Evolutionary conservation across 2,888 invertebrate species (phyloP).

Genomic region (Salpingus planirostris): DNA sequence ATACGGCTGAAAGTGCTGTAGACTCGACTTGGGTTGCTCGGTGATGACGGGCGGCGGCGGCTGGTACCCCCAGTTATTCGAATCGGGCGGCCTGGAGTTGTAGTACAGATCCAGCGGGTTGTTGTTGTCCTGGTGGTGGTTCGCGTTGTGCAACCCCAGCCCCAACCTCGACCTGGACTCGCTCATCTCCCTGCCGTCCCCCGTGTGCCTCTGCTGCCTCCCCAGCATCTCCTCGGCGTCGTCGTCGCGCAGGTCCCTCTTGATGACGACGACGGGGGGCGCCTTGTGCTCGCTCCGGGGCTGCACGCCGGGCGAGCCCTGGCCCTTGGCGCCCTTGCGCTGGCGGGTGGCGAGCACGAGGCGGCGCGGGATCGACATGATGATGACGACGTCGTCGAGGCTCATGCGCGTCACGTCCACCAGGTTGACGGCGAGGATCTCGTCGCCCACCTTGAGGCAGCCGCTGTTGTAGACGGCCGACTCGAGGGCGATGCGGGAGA

Average conservation of each 20-base stretch:
- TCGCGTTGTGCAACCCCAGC: constrained; percentile 57
- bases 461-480: constrained; percentile 97
- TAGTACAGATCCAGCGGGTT: constrained; percentile 65
- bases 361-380: constrained; percentile 97
- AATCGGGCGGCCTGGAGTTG: constrained; percentile 62
- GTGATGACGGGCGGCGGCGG: constrained; percentile 86
- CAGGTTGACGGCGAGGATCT: constrained; percentile 95
- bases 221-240: constrained; percentile 54
- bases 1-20: constrained; percentile 80
- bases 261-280: constrained; percentile 87
- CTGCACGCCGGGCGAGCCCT: constrained; percentile 49
- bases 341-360: constrained; percentile 89
- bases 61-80: constrained; percentile 57
- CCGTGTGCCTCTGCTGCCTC: constrained; percentile 50
- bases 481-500: constrained; percentile 91
- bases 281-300: constrained; percentile 72
- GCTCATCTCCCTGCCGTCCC: constrained; percentile 72
- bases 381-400: constrained; percentile 97
- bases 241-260: constrained; percentile 77
- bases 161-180: constrained; percentile 68
- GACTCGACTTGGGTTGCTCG: constrained; percentile 75
- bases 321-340: constrained; percentile 54
- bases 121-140: constrained; percentile 39
- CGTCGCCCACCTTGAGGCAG: constrained; percentile 94
- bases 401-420: constrained; percentile 98